phyloP scores from a whole-genome alignment of 2,888 invertebrate genomes.

The Hydropsyche betteni region DNA sequence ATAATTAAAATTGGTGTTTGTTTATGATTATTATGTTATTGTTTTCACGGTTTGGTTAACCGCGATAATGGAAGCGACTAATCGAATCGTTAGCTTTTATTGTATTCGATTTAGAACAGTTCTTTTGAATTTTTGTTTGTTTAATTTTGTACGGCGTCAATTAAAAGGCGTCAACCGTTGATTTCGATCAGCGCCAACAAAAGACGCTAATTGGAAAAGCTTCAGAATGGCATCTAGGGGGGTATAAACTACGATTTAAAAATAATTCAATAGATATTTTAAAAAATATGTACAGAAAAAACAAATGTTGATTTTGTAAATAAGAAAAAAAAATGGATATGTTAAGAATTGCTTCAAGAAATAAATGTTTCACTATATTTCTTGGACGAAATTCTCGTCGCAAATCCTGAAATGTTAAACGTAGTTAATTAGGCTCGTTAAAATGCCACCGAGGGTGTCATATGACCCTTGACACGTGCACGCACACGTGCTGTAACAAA shows the following conservation, averaged over 20 bases:
- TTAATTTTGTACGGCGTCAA: background rate
- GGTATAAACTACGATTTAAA: too few relatives aligned
- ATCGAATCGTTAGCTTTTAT: background rate
- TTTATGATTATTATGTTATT: slow-evolving; percentile 16
- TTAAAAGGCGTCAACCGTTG: slow-evolving; percentile 20
- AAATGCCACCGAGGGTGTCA: slow-evolving; percentile 18
- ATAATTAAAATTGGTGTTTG: slow-evolving; percentile 40
- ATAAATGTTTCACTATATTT: too few relatives aligned
- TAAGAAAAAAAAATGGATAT: too few relatives aligned
- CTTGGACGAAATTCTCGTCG: too few relatives aligned
- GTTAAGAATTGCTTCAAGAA: too few relatives aligned
- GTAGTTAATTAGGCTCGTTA: slow-evolving; percentile 30
- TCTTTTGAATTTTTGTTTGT: background rate
- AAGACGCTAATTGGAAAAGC: slow-evolving; percentile 3
- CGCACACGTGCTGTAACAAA: background rate
- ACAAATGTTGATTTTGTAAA: too few relatives aligned
- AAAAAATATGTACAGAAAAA: too few relatives aligned
- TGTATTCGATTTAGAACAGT: background rate
- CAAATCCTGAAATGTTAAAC: too few relatives aligned
- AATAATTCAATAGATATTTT: too few relatives aligned
- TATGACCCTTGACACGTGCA: slow-evolving; percentile 24
- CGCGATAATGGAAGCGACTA: background rate
- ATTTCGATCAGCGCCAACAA: background rate
- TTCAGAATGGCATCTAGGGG: too few relatives aligned
- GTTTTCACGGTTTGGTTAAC: slow-evolving; percentile 17